These are phyloP conservation scores for Saccopteryx bilineata DNA, from an alignment of 2,113 vertebrate genomes.

Conservation along the genomic window DNA sequence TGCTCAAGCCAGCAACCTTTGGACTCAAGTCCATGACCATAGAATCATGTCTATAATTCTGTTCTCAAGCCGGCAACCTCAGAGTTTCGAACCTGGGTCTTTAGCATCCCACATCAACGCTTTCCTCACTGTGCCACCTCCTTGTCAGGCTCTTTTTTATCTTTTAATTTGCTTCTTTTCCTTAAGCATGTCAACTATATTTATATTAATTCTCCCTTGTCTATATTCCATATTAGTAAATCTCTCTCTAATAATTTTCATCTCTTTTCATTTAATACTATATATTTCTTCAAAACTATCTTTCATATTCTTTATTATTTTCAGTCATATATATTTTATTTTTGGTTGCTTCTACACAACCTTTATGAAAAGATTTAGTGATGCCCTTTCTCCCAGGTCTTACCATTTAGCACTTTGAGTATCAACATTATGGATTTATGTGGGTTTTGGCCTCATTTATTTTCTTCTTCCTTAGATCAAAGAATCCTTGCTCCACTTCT, in stretches of 20 bases:
- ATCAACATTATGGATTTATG: not conserved
- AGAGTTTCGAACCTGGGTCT: too few species aligned
- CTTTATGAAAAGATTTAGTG: not conserved
- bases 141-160: too few species aligned
- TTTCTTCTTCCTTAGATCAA: not conserved
- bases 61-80: too few species aligned
- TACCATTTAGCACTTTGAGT: not conserved
- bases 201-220: not conserved
- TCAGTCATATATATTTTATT: not conserved
- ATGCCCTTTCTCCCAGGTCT: not conserved
- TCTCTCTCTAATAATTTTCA: not conserved
- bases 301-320: not conserved
- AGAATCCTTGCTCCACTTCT: not conserved
- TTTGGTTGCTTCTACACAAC: not conserved
- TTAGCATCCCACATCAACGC: too few species aligned
- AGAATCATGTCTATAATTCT: too few species aligned
- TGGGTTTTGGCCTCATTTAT: not conserved
- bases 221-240: not conserved
- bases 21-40: too few species aligned
- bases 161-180: not conserved
- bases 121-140: too few species aligned
- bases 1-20: too few species aligned
- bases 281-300: not conserved
- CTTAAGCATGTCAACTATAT: conserved; percentile 1
- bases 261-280: not conserved